Conservation (phyloP, 2,888 invertebrate species). For the Rugalucina vietnamica region DNA sequence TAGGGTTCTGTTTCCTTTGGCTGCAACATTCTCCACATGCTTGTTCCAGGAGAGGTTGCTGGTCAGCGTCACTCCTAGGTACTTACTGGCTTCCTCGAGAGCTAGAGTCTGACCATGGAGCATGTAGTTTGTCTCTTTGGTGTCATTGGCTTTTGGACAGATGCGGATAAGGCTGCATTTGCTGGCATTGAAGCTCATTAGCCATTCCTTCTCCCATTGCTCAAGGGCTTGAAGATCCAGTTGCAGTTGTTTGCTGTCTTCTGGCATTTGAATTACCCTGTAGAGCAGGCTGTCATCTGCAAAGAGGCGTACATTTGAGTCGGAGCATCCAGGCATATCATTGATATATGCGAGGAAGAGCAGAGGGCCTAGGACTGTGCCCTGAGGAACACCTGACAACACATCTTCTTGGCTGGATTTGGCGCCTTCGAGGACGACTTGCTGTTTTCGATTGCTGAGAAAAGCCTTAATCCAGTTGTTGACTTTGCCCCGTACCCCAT, state of each 20-base stretch:
- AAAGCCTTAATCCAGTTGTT: slow-evolving; percentile 45
- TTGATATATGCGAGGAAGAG: slow-evolving; percentile 36
- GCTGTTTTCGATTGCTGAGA: slow-evolving; percentile 15
- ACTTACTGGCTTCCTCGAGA: not conserved
- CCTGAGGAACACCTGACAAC: slow-evolving; percentile 23
- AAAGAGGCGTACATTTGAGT: slow-evolving; percentile 36
- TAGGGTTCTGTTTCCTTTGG: slow-evolving; percentile 27
- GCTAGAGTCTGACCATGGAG: slow-evolving; percentile 9
- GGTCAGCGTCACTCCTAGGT: slow-evolving; percentile 5
- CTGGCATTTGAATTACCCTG: slow-evolving; percentile 11
- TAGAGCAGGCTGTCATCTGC: slow-evolving; percentile 37
- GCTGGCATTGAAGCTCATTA: slow-evolving; percentile 16
- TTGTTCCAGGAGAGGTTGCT: slow-evolving; percentile 8
- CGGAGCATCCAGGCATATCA: slow-evolving; percentile 75
- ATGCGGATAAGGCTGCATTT: slow-evolving; percentile 17
- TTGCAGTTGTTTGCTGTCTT: slow-evolving; percentile 14
- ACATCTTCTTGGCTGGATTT: slow-evolving; percentile 15
- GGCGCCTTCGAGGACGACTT: not conserved
- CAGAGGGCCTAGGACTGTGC: slow-evolving; percentile 32
- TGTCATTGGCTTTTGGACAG: slow-evolving; percentile 1
- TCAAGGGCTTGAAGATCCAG: slow-evolving; percentile 18
- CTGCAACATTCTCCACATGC: slow-evolving; percentile 16
- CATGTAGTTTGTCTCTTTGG: not conserved
- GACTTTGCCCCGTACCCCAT: not conserved
- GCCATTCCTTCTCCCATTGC: slow-evolving; percentile 12